phyloP scores from a whole-genome alignment of 2,797 vertebrate species.

The Clamator glandarius region DNA sequence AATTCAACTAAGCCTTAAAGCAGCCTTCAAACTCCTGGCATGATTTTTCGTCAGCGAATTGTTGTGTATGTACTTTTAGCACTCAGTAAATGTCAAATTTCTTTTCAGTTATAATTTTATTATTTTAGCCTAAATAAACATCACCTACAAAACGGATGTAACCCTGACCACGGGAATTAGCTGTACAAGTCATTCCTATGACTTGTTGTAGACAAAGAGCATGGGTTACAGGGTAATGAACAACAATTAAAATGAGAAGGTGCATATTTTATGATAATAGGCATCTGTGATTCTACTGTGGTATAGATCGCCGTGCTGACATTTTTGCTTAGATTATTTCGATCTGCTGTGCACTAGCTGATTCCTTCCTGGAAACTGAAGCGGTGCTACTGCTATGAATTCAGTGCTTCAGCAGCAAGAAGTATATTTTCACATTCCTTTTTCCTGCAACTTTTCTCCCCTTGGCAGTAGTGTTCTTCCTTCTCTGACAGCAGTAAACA shows the following conservation, averaged over 20 bases:
- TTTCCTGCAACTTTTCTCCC: neutral
- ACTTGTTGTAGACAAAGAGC: neutral
- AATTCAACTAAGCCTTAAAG: neutral
- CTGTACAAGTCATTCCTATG: neutral
- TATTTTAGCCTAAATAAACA: neutral
- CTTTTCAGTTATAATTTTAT: neutral
- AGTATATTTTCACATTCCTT: neutral
- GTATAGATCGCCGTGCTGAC: neutral
- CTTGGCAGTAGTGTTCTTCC: neutral
- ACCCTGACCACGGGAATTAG: neutral
- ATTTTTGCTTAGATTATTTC: neutral
- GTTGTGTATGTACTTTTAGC: neutral
- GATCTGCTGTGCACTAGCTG: neutral
- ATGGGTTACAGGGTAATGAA: neutral
- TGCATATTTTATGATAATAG: neutral
- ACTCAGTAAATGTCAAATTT: neutral
- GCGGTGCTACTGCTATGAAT: neutral
- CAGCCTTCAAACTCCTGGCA: accelerated
- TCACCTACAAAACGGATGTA: neutral
- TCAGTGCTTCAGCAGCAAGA: neutral
- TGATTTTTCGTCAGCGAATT: neutral
- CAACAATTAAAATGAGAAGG: neutral
- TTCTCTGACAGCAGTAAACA: neutral
- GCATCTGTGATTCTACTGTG: neutral
- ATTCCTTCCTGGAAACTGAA: neutral